phyloP scores from a whole-genome alignment of 2,888 invertebrate species.

The Heliconius ismenius region DNA sequence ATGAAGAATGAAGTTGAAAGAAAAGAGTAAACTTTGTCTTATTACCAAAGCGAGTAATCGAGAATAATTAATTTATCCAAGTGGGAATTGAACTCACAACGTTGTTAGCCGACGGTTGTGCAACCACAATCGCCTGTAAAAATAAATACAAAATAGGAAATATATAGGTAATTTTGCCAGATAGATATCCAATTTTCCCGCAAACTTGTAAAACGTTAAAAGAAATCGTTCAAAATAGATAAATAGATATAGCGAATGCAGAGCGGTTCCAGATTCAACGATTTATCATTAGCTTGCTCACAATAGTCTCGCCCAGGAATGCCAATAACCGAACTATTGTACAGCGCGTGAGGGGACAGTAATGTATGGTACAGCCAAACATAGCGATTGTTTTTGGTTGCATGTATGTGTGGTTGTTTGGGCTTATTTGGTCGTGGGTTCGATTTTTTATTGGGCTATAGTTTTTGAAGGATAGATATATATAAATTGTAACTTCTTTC shows the following conservation, averaged over 20 bases:
- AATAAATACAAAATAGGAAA: too few relatives aligned
- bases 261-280: conserved; percentile 59
- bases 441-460: neutral
- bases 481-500: too few relatives aligned
- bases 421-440: neutral
- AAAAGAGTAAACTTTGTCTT: too few relatives aligned
- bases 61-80: too few relatives aligned
- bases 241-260: conserved; percentile 30
- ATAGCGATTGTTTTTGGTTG: conserved; percentile 46
- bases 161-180: too few relatives aligned
- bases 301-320: conserved; percentile 70
- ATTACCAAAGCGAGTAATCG: too few relatives aligned
- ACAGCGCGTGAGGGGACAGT: conserved; percentile 48
- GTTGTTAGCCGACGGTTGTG: too few relatives aligned
- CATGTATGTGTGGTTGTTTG: neutral
- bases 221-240: conserved; percentile 29
- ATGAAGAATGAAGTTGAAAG: too few relatives aligned
- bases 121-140: too few relatives aligned
- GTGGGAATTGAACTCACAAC: too few relatives aligned
- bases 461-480: neutral
- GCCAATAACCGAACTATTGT: conserved; percentile 74
- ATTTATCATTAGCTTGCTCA: conserved; percentile 70
- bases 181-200: neutral
- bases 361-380: conserved; percentile 19
- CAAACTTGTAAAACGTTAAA: conserved; percentile 1